Percentiles rank a stretch among this genome's conserved stretches.
Evolutionary conservation across 1,140 invertebrate genomes (phyloP).

Genomic region (Orchestia grillus): DNA sequence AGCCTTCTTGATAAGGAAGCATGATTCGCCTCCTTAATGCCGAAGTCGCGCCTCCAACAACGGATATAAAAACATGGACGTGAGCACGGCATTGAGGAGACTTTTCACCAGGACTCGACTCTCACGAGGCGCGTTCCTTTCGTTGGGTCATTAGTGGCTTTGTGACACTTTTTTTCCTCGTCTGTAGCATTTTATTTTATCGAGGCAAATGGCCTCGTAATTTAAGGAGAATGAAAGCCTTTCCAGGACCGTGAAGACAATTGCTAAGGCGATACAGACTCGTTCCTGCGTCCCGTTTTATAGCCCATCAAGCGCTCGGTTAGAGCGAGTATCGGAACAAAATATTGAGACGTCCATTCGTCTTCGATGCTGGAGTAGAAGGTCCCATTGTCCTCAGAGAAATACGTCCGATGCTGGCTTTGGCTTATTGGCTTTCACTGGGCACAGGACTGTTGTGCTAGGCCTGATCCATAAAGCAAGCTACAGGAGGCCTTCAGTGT

Average conservation of each 20-base stretch:
- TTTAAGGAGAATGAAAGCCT: conserved; percentile 20
- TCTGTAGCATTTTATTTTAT: not conserved
- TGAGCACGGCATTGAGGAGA: not conserved
- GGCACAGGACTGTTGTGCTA: not conserved
- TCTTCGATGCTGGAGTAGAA: not conserved
- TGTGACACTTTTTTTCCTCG: conserved; percentile 21
- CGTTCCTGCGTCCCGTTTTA: not conserved
- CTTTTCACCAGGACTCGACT: not conserved
- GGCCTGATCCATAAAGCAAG: not conserved
- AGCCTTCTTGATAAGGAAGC: not conserved
- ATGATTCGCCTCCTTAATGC: not conserved
- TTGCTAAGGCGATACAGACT: conserved; percentile 24
- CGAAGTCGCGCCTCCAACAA: not conserved
- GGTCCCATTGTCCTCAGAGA: not conserved
- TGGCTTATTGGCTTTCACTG: not conserved
- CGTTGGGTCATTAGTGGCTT: not conserved
- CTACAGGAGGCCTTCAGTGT: not conserved
- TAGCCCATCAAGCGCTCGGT: not conserved
- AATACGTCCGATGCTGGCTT: not conserved
- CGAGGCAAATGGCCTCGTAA: conserved; percentile 14
- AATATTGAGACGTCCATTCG: conserved; percentile 13
- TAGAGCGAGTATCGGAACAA: conserved; percentile 29
- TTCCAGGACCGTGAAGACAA: not conserved
- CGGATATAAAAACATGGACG: not conserved
- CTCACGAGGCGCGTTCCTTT: not conserved